phyloP scores from a whole-genome alignment of 2,797 vertebrate species.

The Coranthus polyacanthus region DNA sequence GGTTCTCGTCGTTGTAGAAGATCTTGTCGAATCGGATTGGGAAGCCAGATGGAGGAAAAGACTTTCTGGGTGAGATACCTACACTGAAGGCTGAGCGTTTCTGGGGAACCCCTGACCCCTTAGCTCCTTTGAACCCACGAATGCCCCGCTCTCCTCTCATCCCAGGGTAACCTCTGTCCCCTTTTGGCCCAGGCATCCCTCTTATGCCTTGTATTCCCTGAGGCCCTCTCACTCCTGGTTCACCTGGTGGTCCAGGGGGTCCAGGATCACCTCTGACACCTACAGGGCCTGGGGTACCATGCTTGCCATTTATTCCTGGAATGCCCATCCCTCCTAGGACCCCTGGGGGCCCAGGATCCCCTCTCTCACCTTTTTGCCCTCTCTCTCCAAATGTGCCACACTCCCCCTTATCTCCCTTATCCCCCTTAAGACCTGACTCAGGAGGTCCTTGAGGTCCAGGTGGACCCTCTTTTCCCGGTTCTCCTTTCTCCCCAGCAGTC shows the following conservation, averaged over 20 bases:
- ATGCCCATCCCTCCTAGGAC: conserved; percentile 90
- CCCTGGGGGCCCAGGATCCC: conserved; percentile 88
- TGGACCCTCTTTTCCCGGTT: conserved; percentile 86
- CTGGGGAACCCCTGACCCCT: conserved; percentile 76
- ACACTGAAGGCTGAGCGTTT: conserved; percentile 92
- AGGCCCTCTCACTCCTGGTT: conserved; percentile 83
- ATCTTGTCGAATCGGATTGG: conserved; percentile 94
- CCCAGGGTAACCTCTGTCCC: conserved; percentile 88
- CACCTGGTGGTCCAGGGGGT: conserved; percentile 89
- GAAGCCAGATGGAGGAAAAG: conserved; percentile 91
- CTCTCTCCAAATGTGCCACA: conserved; percentile 88
- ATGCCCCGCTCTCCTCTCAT: conserved; percentile 90
- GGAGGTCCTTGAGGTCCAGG: conserved; percentile 85
- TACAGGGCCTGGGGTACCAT: conserved; percentile 84
- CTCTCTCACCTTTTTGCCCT: conserved; percentile 89
- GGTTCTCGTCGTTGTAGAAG: conserved; percentile 91
- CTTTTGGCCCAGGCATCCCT: conserved; percentile 89
- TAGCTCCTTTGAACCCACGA: conserved; percentile 90
- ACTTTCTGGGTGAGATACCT: conserved; percentile 89
- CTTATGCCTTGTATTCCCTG: conserved; percentile 86
- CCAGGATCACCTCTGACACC: conserved; percentile 89
- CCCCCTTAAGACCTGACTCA: conserved; percentile 89
- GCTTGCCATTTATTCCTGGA: conserved; percentile 84
- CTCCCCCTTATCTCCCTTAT: conserved; percentile 90
- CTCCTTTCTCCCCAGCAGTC: conserved; percentile 92